phyloP scores from a whole-genome alignment of 1,140 invertebrate genomes.

The Aphidius gifuensis region DNA sequence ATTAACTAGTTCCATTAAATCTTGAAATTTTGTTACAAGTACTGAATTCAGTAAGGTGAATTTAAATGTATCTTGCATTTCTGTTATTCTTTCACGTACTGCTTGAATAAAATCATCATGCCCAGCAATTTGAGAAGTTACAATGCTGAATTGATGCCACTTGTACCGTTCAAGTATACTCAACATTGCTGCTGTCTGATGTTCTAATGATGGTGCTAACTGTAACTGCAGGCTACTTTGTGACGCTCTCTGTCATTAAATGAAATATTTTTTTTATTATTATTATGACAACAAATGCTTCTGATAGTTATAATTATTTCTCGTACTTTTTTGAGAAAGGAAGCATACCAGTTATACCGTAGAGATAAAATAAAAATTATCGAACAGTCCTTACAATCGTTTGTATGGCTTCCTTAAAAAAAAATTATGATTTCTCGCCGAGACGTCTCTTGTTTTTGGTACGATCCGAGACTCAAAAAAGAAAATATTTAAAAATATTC shows the following conservation, averaged over 20 bases:
- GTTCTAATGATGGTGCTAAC: constrained; percentile 88
- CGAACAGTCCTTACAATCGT: no score
- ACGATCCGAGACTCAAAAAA: no score
- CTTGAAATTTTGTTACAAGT: constrained; percentile 67
- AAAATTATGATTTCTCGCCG: no score
- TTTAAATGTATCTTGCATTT: constrained; percentile 83
- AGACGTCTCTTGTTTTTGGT: no score
- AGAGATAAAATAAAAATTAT: no score
- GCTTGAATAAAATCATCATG: constrained; percentile 94
- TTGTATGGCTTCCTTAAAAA: no score
- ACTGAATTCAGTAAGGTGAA: constrained; percentile 83
- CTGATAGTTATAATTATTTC: no score
- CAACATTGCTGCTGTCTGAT: constrained; percentile 90
- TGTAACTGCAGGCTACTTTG: constrained; percentile 83
- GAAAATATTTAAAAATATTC: no score
- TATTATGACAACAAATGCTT: no score
- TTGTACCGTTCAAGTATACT: constrained; percentile 91
- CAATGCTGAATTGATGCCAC: constrained; percentile 93
- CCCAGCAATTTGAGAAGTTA: constrained; percentile 89
- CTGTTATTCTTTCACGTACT: constrained; percentile 78
- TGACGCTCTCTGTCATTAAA: constrained; percentile 62
- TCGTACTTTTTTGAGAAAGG: no score
- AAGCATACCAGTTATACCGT: no score
- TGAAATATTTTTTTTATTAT: no score
- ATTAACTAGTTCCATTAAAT: constrained; percentile 75